phyloP scores from a whole-genome alignment of 2,888 invertebrate genomes.

The Cheilosia variabilis region DNA sequence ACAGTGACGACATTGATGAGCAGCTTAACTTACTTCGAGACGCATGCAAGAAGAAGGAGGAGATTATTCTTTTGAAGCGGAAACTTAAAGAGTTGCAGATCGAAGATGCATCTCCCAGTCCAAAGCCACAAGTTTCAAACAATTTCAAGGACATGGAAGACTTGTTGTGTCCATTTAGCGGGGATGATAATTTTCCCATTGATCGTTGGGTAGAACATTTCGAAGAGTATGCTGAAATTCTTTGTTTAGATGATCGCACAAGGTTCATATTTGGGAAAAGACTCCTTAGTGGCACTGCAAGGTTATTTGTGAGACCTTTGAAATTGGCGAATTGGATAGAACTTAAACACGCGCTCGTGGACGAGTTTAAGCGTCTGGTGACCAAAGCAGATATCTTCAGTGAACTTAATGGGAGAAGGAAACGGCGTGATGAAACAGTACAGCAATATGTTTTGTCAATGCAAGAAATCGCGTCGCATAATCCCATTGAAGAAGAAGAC shows the following conservation, averaged over 20 bases:
- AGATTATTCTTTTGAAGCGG: slow-evolving; percentile 23
- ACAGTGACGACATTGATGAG: slow-evolving; percentile 7
- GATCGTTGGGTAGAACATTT: slow-evolving; percentile 46
- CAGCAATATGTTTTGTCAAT: slow-evolving; percentile 40
- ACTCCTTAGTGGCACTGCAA: slow-evolving; percentile 50
- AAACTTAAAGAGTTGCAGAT: slow-evolving; percentile 17
- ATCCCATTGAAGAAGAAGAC: slow-evolving; percentile 44
- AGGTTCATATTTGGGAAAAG: slow-evolving; percentile 45
- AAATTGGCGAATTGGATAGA: slow-evolving; percentile 37
- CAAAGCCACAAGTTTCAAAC: slow-evolving; percentile 23
- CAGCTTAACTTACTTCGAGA: slow-evolving; percentile 32
- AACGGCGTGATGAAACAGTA: slow-evolving; percentile 39
- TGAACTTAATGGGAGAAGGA: slow-evolving; percentile 36
- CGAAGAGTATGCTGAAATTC: slow-evolving; percentile 39
- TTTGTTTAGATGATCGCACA: slow-evolving; percentile 44
- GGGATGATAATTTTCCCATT: slow-evolving; percentile 62
- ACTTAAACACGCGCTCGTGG: slow-evolving; percentile 42
- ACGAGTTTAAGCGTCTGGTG: slow-evolving; percentile 37
- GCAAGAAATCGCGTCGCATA: slow-evolving; percentile 43
- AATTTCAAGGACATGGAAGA: slow-evolving; percentile 56
- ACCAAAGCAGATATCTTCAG: slow-evolving; percentile 49
- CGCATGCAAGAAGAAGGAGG: slow-evolving; percentile 34
- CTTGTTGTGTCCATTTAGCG: slow-evolving; percentile 44
- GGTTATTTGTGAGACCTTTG: slow-evolving; percentile 36
- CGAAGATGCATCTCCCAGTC: slow-evolving; percentile 23